A percentile compares a stretch with the other conserved stretches of the same genome.
These are phyloP conservation scores for Exaiptasia diaphana DNA, from an alignment of 64 coral and sea anemone genomes.

Conservation along the genomic window DNA sequence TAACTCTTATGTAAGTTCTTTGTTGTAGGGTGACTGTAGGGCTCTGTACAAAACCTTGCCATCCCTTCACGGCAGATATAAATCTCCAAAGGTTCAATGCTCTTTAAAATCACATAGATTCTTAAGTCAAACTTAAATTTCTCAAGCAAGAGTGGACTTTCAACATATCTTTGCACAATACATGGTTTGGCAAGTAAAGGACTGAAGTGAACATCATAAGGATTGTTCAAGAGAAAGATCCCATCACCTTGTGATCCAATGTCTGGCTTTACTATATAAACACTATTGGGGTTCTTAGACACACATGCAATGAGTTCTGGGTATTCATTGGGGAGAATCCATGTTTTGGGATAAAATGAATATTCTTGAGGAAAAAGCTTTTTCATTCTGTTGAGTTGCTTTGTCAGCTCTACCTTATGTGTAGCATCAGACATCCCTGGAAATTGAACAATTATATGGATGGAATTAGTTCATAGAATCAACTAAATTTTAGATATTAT, in stretches of 20 bases:
- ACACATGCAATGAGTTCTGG: conserved; percentile 51
- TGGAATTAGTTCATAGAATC: background rate
- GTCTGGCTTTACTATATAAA: conserved; percentile 82
- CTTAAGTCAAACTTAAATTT: conserved; percentile 93
- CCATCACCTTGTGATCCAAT: conserved; percentile 83
- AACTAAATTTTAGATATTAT: background rate
- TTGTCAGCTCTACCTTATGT: conserved; percentile 75
- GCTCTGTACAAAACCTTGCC: conserved; percentile 81
- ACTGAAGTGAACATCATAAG: conserved; percentile 48
- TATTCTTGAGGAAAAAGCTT: conserved; percentile 76
- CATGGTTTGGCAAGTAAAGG: conserved; percentile 58
- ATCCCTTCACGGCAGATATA: conserved; percentile 90
- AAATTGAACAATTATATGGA: background rate
- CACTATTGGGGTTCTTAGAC: conserved; percentile 6
- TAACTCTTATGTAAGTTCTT: conserved; percentile 72
- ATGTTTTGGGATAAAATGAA: conserved; percentile 83
- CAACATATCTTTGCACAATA: conserved; percentile 73
- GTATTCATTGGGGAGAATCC: conserved; percentile 81
- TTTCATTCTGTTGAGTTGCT: conserved; percentile 80
- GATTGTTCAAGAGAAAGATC: conserved; percentile 68
- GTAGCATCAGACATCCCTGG: conserved; percentile 73
- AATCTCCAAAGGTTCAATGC: conserved; percentile 68
- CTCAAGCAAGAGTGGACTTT: conserved; percentile 73
- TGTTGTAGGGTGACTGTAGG: conserved; percentile 62
- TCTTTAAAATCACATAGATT: conserved; percentile 86